Conservation (phyloP, 1,140 invertebrate species). For the Psix sp. region DNA sequence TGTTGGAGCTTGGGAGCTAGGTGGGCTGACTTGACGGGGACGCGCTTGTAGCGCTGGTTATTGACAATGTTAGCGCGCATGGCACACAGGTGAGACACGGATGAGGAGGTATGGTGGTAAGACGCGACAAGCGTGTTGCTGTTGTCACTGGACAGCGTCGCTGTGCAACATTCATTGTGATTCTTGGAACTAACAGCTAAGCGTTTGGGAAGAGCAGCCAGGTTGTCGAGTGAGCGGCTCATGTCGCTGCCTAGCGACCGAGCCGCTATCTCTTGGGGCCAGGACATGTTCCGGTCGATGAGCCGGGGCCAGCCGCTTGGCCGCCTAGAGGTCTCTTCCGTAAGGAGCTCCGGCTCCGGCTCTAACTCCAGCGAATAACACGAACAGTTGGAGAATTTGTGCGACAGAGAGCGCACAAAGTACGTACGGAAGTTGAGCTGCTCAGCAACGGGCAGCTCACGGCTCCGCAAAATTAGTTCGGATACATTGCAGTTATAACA, state of each 20-base stretch:
- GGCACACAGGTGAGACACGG: slow-evolving; percentile 43
- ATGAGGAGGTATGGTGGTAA: slow-evolving; percentile 28
- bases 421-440: slow-evolving; percentile 67
- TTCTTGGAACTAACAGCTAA: slow-evolving; percentile 44
- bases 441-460: slow-evolving; percentile 66
- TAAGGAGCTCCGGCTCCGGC: slow-evolving; percentile 13
- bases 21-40: slow-evolving; percentile 52
- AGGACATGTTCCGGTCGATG: slow-evolving; percentile 41
- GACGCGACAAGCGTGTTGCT: slow-evolving; percentile 25
- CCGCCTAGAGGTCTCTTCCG: slow-evolving; percentile 2
- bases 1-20: slow-evolving; percentile 67
- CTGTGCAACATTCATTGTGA: slow-evolving; percentile 38
- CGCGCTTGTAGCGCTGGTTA: slow-evolving; percentile 47
- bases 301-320: slow-evolving; percentile 13
- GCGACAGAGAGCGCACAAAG: slow-evolving; percentile 68
- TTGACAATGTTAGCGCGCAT: slow-evolving; percentile 30
- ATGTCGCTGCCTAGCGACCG: slow-evolving; percentile 9
- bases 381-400: slow-evolving; percentile 70
- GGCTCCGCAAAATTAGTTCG: slow-evolving; percentile 67
- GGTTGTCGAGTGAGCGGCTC: slow-evolving; percentile 24
- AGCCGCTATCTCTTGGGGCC: slow-evolving; percentile 11
- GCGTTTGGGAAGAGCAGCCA: slow-evolving; percentile 35
- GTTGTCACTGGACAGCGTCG: slow-evolving; percentile 22
- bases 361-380: slow-evolving; percentile 59
- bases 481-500: slow-evolving; percentile 74